Evolutionary conservation across 2,888 invertebrate genomes (phyloP).

Genomic region (Carcina quercana): DNA sequence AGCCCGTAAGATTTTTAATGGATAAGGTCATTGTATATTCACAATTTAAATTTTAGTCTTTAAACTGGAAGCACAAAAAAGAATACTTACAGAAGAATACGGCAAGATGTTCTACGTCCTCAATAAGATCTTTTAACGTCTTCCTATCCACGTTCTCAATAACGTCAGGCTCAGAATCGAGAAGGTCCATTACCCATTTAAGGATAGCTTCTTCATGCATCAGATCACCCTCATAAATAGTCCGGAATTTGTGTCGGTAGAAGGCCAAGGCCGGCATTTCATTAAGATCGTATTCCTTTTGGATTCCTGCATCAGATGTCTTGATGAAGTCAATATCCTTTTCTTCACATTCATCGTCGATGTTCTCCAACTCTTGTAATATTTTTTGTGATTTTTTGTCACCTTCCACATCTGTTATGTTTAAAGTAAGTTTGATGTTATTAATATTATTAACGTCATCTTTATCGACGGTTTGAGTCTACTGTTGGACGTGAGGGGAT

Average conservation of each 20-base stretch:
- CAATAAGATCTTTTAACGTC: conserved; percentile 90
- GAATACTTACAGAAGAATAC: conserved; percentile 89
- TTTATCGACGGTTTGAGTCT: no score
- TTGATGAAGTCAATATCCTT: conserved; percentile 94
- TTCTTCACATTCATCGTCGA: conserved; percentile 94
- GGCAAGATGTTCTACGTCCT: conserved; percentile 92
- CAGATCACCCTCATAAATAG: conserved; percentile 90
- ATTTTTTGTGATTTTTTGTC: conserved; percentile 93
- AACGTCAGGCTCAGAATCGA: conserved; percentile 89
- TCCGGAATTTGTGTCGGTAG: conserved; percentile 91
- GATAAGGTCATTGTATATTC: no score
- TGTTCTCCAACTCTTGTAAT: conserved; percentile 90
- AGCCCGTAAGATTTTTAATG: no score
- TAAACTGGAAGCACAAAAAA: neutral
- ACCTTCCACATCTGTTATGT: conserved; percentile 86
- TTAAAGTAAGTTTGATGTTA: no score
- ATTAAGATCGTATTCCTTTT: conserved; percentile 90
- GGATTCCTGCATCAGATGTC: conserved; percentile 90
- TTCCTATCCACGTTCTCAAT: conserved; percentile 94
- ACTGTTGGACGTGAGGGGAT: no score
- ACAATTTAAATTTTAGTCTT: no score
- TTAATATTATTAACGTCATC: no score
- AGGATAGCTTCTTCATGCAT: conserved; percentile 94
- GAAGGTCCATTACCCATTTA: conserved; percentile 91
- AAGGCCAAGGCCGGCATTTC: conserved; percentile 88